Evolutionary conservation across 2,113 vertebrate species (phyloP).

Genomic region (Butastur rufipennis): DNA sequence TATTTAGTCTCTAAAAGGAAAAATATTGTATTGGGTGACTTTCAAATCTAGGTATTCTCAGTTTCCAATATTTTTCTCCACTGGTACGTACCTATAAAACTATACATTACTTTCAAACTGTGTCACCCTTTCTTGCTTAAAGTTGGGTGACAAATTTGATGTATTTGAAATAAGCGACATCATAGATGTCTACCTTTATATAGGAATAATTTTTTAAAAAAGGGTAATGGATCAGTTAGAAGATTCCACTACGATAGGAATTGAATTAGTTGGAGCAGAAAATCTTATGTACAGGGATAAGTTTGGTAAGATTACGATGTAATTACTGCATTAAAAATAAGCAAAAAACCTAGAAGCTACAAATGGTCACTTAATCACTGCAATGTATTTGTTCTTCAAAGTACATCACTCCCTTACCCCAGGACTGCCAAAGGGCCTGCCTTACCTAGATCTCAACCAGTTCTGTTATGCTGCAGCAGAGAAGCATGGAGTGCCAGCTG

Average conservation of each 20-base stretch:
- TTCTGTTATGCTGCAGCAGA: not conserved
- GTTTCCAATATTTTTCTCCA: not conserved
- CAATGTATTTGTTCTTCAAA: not conserved
- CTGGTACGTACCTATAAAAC: not conserved
- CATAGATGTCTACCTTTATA: not conserved
- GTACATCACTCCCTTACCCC: not conserved
- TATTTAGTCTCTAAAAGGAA: not conserved
- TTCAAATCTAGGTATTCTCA: not conserved
- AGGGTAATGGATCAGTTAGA: not conserved
- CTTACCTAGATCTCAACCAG: not conserved
- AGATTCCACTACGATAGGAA: not conserved
- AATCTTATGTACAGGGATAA: not conserved
- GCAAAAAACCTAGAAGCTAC: not conserved
- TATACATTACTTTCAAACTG: not conserved
- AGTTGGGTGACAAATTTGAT: not conserved
- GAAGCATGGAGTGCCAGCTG: not conserved
- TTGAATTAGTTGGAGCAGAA: not conserved
- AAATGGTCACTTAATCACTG: not conserved
- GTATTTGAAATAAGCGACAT: not conserved
- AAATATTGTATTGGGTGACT: not conserved
- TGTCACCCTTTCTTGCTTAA: not conserved
- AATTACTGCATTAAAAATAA: not conserved
- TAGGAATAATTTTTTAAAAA: not conserved
- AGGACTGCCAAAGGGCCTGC: not conserved
- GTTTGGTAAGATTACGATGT: not conserved